Percentiles rank a stretch among this genome's conserved stretches.
Conservation (phyloP, 2,113 vertebrate species). For the Mesembrinibis cayennensis region DNA sequence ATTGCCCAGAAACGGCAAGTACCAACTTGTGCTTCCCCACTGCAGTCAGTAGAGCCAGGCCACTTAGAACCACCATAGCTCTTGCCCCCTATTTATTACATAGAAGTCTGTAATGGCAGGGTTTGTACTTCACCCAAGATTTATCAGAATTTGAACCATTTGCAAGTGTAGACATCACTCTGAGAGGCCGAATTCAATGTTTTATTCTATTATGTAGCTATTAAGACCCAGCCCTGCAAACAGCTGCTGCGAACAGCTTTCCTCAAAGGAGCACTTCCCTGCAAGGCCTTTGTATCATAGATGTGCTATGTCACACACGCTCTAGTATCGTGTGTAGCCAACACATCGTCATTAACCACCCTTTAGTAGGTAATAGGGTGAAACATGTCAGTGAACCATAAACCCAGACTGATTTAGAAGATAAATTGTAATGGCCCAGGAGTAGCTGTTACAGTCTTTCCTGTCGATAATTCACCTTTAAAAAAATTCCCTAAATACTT, state of each 20-base stretch:
- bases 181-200: background rate
- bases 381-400: conserved; percentile 64
- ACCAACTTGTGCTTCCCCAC: background rate
- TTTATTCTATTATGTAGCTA: background rate
- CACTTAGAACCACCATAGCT: background rate
- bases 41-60: background rate
- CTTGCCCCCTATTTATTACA: background rate
- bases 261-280: background rate
- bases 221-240: background rate
- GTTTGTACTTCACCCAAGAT: background rate
- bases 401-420: conserved; percentile 55
- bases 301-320: background rate
- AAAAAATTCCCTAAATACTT: conserved; percentile 64
- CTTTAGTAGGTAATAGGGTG: conserved; percentile 54
- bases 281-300: background rate
- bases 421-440: conserved; percentile 64
- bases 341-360: conserved; percentile 18
- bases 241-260: background rate
- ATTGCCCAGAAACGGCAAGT: background rate
- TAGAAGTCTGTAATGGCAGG: background rate
- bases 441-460: conserved; percentile 35
- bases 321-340: background rate
- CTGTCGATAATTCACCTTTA: conserved; percentile 59
- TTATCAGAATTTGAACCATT: background rate
- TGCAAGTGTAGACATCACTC: background rate